A percentile compares a stretch with the other conserved stretches of the same genome.
Conservation (phyloP, 1,140 invertebrate genomes). For the Drosophila navojoa region DNA sequence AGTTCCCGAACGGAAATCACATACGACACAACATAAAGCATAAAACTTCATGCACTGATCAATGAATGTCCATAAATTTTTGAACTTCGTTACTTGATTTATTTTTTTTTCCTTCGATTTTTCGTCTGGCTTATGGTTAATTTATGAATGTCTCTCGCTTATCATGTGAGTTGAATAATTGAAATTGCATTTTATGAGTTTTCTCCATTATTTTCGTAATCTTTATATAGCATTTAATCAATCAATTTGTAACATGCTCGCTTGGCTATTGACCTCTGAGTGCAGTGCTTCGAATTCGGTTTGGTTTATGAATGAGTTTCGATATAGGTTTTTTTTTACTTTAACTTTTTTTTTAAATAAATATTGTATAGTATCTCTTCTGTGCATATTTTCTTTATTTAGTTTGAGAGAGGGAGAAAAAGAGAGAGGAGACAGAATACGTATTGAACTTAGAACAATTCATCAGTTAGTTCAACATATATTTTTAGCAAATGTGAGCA, state of each 20-base stretch:
- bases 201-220: constrained; percentile 35
- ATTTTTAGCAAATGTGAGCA: no score
- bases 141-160: constrained; percentile 75
- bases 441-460: no score
- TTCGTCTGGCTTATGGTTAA: constrained; percentile 69
- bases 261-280: constrained; percentile 36
- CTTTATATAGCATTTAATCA: constrained; percentile 48
- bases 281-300: neutral
- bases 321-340: no score
- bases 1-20: constrained; percentile 77
- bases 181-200: constrained; percentile 52
- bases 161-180: constrained; percentile 73
- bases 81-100: constrained; percentile 42
- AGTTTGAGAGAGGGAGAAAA: no score
- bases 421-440: no score
- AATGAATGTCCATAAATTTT: constrained; percentile 72
- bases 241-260: constrained; percentile 52
- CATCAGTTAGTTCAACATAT: no score
- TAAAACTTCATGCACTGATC: constrained; percentile 68
- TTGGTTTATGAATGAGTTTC: no score
- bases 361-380: no score
- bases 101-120: constrained; percentile 29
- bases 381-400: no score
- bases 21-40: constrained; percentile 78
- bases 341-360: no score